Evolutionary conservation across 1,140 invertebrate species (phyloP), one percentile per base, ranked within the genome.

Genomic region (Anoplophora glabripennis): DNA sequence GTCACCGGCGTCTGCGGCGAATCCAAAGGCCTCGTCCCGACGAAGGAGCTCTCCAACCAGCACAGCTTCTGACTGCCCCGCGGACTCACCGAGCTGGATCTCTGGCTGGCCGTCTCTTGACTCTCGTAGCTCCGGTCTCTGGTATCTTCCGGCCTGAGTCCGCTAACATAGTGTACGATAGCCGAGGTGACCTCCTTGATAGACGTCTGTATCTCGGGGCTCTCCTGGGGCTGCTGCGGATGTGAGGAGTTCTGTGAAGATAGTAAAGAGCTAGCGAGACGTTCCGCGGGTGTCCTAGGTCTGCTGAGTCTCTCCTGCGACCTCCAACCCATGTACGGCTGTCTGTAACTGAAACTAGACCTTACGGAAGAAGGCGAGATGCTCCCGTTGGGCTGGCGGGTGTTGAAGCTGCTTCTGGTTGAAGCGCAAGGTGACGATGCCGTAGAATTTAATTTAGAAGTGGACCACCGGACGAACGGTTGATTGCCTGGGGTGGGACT

Each of bases 141-240:
- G 28, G 41, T 17, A 60, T 76, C 79, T 45, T 67, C 68, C 42
- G 80, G 80, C 72, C 86, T 85, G 60, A 87, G 81, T 40, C 89
- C 89, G 64, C 89, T 90, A 37, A 93, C 91, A 79, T 93, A 94
- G 75, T 93, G 89, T 41, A 93, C 91, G 65, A 94, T 94, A n/a
- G 92, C 92, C 62, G 90, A 93, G 35, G 92, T 93, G 34, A 94
- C 91, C 78, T 93, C 91, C 75, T 92, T 93, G 74, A 94, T 94
- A 53, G 90, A 93, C 59, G 89, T 86, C 67, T 92, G 89, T 66
- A 94, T 92, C 75, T 92, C 90, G 60, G 87, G 84, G 53, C 85
- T 84, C 15, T 86, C 86, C 14, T 75, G 68, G 14, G 63, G 61
- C 18, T 70, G 63, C 21, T 55, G 35, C 41, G 73, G 68, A 63